Evolutionary conservation across 2,888 invertebrate species (phyloP).

Genomic region (Myopa tessellatipennis): DNA sequence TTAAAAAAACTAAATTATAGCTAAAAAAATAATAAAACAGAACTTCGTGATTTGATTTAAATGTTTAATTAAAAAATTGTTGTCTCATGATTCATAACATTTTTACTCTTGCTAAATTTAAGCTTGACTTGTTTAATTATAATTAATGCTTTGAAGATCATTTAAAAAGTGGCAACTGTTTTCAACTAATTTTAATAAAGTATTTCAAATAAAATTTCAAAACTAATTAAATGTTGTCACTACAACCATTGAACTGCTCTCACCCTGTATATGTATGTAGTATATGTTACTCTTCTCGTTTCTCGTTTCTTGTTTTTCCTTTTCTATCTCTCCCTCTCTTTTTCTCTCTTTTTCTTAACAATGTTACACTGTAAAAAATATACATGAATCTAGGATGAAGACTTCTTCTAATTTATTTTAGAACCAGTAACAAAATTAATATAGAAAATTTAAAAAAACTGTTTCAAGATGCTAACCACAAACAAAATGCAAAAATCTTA

Average conservation of each 20-base stretch:
- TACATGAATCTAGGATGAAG: conserved; percentile 14
- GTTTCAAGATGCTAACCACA: background rate
- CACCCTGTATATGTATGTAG: background rate
- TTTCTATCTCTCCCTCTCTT: conserved; percentile 24
- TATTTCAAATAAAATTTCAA: too few species aligned
- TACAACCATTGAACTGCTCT: too few species aligned
- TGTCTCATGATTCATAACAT: background rate
- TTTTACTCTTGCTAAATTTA: too few species aligned
- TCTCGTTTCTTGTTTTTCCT: background rate
- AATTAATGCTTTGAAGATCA: too few species aligned
- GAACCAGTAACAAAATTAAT: too few species aligned
- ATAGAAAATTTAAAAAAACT: background rate
- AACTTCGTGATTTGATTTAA: background rate
- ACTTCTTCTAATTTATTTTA: background rate
- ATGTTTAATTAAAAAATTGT: background rate
- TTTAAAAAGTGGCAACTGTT: too few species aligned
- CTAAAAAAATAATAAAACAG: too few species aligned
- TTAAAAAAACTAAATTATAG: background rate
- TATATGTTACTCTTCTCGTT: conserved; percentile 1
- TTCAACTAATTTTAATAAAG: too few species aligned
- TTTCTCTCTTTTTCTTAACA: background rate
- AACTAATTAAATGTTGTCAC: too few species aligned
- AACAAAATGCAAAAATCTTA: too few species aligned
- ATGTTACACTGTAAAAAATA: conserved; percentile 14
- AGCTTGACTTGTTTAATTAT: too few species aligned